These are phyloP conservation scores for Jacana jacana DNA, from an alignment of 2,113 vertebrate species.

Conservation along the genomic window DNA sequence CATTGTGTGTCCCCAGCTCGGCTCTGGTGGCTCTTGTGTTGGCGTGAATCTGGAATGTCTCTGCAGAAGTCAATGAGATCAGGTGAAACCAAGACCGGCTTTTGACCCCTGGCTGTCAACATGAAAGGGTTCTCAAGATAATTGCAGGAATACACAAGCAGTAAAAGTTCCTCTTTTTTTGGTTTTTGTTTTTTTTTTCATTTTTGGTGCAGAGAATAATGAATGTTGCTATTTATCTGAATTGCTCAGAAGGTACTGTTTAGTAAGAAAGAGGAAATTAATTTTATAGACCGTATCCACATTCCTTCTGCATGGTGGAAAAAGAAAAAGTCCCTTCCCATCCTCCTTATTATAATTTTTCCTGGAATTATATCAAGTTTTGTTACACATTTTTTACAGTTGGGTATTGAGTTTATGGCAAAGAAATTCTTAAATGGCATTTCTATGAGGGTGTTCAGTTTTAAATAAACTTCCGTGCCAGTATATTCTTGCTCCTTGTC, in stretches of 20 bases:
- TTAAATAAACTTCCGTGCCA: not conserved
- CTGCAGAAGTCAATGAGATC: slow-evolving; percentile 2
- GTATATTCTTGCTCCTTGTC: not conserved
- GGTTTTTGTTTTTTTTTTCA: not conserved
- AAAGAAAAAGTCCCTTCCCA: slow-evolving; percentile 41
- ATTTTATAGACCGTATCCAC: not conserved
- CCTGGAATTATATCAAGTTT: not conserved
- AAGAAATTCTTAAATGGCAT: not conserved
- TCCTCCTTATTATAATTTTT: not conserved
- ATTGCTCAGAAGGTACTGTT: not conserved
- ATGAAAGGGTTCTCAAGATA: slow-evolving; percentile 23
- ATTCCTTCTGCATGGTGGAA: not conserved
- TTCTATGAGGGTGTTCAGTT: not conserved
- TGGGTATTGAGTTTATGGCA: not conserved
- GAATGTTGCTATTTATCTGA: not conserved
- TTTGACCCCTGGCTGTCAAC: slow-evolving; percentile 28
- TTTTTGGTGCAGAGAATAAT: not conserved
- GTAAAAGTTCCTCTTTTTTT: slow-evolving; percentile 19
- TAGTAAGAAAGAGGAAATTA: slow-evolving; percentile 56
- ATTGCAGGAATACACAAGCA: not conserved
- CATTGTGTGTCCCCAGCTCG: slow-evolving; percentile 1
- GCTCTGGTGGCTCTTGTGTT: not conserved
- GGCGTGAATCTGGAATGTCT: slow-evolving; percentile 1
- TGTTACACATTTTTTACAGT: not conserved
- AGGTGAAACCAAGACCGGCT: not conserved